These are phyloP conservation scores for Drosophila prosaltans DNA, from an alignment of 1,140 invertebrate genomes.

Conservation along the genomic window DNA sequence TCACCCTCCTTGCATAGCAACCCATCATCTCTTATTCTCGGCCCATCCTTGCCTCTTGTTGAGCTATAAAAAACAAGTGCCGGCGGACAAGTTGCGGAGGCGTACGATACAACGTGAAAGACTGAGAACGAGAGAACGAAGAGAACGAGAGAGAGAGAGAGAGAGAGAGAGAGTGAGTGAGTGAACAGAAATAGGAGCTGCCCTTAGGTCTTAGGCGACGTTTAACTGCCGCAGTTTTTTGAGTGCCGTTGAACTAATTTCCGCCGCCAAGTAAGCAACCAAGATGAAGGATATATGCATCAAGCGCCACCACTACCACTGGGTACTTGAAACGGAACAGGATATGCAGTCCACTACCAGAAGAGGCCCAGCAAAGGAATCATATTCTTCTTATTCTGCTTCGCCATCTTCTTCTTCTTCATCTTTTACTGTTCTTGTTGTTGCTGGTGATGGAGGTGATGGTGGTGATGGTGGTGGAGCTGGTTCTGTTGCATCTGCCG, in stretches of 20 bases:
- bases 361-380: constrained; percentile 45
- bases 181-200: constrained; percentile 6
- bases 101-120: constrained; percentile 5
- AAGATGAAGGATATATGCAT: constrained; percentile 20
- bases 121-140: constrained; percentile 7
- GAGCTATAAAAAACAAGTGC: constrained; percentile 76
- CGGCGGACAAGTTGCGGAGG: constrained; percentile 50
- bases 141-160: constrained; percentile 2
- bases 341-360: constrained; percentile 14
- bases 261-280: constrained; percentile 40
- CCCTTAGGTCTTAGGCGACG: constrained; percentile 49
- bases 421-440: background rate
- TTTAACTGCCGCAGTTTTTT: constrained; percentile 70
- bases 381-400: constrained; percentile 25
- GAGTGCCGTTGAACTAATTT: constrained; percentile 75
- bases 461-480: too few species aligned
- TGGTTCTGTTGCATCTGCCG: constrained; percentile 15
- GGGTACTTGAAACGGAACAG: constrained; percentile 7
- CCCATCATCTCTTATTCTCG: too few species aligned
- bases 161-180: constrained; percentile 14
- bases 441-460: too few species aligned
- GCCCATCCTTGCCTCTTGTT: constrained; percentile 15
- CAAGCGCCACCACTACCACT: background rate
- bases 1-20: too few species aligned
- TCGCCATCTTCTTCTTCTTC: constrained; percentile 23